Evolutionary conservation across 2,113 vertebrate species (phyloP), one percentile per base, ranked within the genome.

Genomic region (Macrotis lagotis): DNA sequence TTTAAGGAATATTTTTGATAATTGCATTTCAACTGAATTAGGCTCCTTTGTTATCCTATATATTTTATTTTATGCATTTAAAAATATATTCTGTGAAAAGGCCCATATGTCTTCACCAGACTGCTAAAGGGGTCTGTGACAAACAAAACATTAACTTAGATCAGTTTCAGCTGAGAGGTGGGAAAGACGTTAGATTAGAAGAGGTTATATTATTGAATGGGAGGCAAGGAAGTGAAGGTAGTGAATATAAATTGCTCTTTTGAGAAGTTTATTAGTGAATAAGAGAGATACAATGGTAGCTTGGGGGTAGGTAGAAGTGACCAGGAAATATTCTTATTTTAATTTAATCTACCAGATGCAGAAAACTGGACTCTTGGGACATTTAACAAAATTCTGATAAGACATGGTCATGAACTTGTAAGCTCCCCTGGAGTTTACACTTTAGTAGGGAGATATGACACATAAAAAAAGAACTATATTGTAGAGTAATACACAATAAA

Each of bases 241-340:
- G 66, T 83, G 94, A 49, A 49, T 74, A 51, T 50, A 14, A 11
- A 74, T 8, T 51, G 91, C 2, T 50, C 37, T 95, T 91, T 91
- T 66, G 49, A 93, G 90, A 90, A 51, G 66, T 90, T 50, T 74
- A 53, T 50, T 92, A 89, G 44, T 95, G 12, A 96, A 97, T 44
- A 44, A 44, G n/a, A 44, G 66, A 44, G n/a, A 83, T 24, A 83
- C n/a, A 83, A 2, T 44, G 66, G 19, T 83, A 83, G 66, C 66
- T 83, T 83, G n/a, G 19, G 66, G 16, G 19, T 83, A 44, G 16
- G n/a, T 44, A 44, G n/a, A 83, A 83, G 66, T 44, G 37, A 44
- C 19, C n/a, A 44, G 66, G 66, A 83, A 44, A 44, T 83, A 24
- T 44, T 83, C 44, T 83, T 83, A 83, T 83, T 83, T 83, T 83